Evolutionary conservation across 2,888 invertebrate genomes (phyloP).

Genomic region (Lasiommata megera): DNA sequence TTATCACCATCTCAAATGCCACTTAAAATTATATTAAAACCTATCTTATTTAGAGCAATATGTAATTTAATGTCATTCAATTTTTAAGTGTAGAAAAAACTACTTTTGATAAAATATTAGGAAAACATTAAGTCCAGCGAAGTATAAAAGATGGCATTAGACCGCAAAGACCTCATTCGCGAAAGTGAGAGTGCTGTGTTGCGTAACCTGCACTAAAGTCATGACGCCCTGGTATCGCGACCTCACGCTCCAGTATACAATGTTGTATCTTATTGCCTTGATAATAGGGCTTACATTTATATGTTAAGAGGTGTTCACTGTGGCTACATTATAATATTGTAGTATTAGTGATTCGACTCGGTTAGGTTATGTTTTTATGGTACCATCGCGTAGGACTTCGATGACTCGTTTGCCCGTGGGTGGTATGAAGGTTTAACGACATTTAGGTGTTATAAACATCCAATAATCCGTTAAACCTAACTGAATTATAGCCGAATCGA

Average conservation of each 20-base stretch:
- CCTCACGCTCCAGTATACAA: not conserved
- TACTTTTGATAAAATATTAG: conserved; percentile 42
- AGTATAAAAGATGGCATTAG: conserved; percentile 54
- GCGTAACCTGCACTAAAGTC: conserved; percentile 52
- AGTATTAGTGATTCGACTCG: conserved; percentile 26
- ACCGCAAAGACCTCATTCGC: conserved; percentile 56
- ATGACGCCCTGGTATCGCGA: conserved; percentile 17
- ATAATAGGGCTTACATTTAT: conserved; percentile 2
- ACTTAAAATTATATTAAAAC: no score
- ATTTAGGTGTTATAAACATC: conserved; percentile 17
- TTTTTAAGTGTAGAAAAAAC: conserved; percentile 17
- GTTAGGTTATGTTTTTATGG: conserved; percentile 29
- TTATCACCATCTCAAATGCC: no score
- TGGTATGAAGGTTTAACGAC: conserved; percentile 26
- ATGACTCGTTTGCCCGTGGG: conserved; percentile 32
- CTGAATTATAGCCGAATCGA: conserved; percentile 3
- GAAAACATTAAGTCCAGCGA: conserved; percentile 46
- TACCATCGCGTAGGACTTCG: conserved; percentile 31
- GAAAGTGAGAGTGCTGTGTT: conserved; percentile 76
- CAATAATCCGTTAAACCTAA: conserved; percentile 11
- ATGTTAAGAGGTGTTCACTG: not conserved
- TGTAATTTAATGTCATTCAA: no score
- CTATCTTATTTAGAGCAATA: no score
- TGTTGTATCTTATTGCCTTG: not conserved
- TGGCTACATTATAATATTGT: not conserved